phyloP scores from a whole-genome alignment of 2,888 invertebrate genomes.

The Pristionchus arcanus region DNA sequence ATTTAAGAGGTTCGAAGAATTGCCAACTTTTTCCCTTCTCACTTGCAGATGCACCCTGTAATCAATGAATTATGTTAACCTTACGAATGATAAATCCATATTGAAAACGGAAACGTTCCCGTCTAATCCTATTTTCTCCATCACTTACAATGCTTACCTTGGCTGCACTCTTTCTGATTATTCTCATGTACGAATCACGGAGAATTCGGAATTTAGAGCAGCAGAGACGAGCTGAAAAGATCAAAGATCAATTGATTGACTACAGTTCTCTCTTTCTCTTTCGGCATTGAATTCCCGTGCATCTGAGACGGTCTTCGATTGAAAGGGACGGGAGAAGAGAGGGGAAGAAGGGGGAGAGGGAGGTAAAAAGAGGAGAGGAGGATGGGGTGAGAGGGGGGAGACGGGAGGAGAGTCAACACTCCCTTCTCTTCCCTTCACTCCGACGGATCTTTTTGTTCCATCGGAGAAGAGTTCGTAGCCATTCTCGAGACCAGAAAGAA shows the following conservation, averaged over 20 bases:
- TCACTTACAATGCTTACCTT: neutral
- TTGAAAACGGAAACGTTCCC: too few relatives aligned
- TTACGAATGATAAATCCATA: too few relatives aligned
- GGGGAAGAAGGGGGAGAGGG: neutral
- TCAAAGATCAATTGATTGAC: neutral
- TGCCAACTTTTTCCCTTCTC: conserved; percentile 54
- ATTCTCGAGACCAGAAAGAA: conserved; percentile 3
- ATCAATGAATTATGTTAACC: neutral
- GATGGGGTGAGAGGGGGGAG: neutral
- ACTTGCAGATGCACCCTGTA: conserved; percentile 23
- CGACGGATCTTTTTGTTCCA: neutral
- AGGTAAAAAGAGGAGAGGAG: neutral
- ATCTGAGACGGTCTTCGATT: conserved; percentile 8
- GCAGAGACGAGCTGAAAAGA: conserved; percentile 53
- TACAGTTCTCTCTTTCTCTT: neutral
- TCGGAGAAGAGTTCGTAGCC: neutral
- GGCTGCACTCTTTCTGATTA: conserved; percentile 48
- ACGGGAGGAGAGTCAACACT: conserved; percentile 17
- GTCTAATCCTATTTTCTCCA: neutral
- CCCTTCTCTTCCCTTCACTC: neutral
- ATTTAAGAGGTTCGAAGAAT: conserved; percentile 50
- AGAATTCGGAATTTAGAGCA: conserved; percentile 53
- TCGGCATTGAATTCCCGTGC: neutral
- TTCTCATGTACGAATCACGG: conserved; percentile 55
- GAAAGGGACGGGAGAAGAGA: neutral